Base-by-base conservation (phyloP, 2,888 invertebrate species). In the Dicyrtoma fusca region DNA sequence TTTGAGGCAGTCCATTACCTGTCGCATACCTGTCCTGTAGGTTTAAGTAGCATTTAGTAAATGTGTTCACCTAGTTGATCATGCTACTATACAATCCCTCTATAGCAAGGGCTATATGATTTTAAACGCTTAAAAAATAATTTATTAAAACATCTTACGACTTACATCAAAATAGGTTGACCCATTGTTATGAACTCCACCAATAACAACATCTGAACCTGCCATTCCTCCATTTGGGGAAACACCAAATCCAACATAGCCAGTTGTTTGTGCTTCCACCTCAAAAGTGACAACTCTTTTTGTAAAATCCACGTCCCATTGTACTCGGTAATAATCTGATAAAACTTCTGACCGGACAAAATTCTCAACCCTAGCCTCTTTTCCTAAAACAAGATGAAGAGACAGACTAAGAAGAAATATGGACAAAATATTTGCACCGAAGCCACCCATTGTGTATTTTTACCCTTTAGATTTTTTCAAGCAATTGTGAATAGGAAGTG, bases 231-330 rank as follows among this genome's bases (percentile, higher is more conserved):
- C 69, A 42, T 61, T 42, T 13, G 57, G 26, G 1, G 69, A 69
- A 14, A 69, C 6, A 6, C 69, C 69, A n/a, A 69, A 69, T 21
- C 69, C 69, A 6, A 69, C 59, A 21, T 44, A 69, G 6, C 69
- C 69, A 1, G 11, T 42, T 17, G 69, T 69, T 14, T 45, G 8
- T 0, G 59, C 69, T 10, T 45, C 23, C 14, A 69, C 59, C 17
- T 44, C 21, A 26, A 69, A 69, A 17, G 14, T 45, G 2, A 69
- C 23, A 13, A 3, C 45, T 21, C 25, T 1, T 1, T 13, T 47
- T 19, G 42, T 25, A 14, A 61, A 17, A 42, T 69, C 47, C 10
- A 42, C 59, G 1, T 23, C 45, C 69, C 69, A 69, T n/a, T 13
- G 8, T 10, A 69, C 69, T 13, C 10, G 1, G n/a, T 17, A 61